Base-by-base conservation (phyloP, 2,888 invertebrate species). In the Meliscaeva auricollis region DNA sequence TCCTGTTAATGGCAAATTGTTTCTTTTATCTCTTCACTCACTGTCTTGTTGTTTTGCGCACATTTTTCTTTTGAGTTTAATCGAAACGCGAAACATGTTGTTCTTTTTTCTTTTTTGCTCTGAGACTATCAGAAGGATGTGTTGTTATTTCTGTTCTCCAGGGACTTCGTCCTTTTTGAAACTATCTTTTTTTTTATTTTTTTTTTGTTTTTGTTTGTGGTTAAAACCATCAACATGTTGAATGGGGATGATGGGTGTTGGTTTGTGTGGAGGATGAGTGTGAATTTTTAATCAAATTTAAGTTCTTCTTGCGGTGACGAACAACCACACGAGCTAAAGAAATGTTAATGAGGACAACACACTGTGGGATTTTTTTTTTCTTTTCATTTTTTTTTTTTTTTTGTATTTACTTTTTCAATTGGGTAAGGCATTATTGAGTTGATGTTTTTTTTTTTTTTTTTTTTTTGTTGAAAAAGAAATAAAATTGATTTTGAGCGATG, bases 1-100 rank as follows among this genome's bases (percentile, higher is more conserved):
- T 85, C 73, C 77, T 85, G 81, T 81, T 85, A 81, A 85, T 81
- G 81, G 76, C 60, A 73, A 85, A 73, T 77, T 81, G 66, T 76
- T 81, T 64, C 72, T 85, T 76, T 81, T 76, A 85, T 80, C 76
- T 85, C 62, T 66, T 72, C 60, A 68, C 72, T 80, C 84, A 50
- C 64, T 68, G 60, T 73, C 75, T 62, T 32, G 30, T 38, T 38
- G 38, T 38, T 38, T 78, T 74, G 56, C 52, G n/a, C 22, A 48
- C 17, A 46, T 13, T 62, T 78, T 78, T 74, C 58, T 77, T 70
- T 54, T 38, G 20, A 78, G 35, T 74, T 74, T 64, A 17, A 26
- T 64, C 26, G 30, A 64, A 64, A 15, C 64, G 38, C 50, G 77
- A 73, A 72, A 66, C 73, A 77, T 77, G 72, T 22, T 48, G 38